These are phyloP conservation scores for Philereme vetulata DNA, from an alignment of 2,888 invertebrate genomes.

Conservation along the genomic window DNA sequence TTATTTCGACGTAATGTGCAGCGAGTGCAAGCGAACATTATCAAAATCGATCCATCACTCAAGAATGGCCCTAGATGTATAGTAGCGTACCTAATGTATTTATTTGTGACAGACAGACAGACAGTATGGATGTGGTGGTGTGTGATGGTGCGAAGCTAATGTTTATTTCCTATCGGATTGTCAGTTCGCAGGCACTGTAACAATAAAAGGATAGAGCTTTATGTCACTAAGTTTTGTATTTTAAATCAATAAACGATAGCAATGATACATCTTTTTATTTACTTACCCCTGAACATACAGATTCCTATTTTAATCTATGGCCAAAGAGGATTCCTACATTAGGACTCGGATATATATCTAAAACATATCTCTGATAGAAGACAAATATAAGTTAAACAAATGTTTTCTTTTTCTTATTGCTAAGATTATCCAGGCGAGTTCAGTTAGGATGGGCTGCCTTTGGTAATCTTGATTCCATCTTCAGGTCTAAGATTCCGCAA, in stretches of 20 bases:
- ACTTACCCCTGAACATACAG: not conserved
- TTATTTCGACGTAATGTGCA: constrained; percentile 10
- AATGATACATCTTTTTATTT: constrained; percentile 66
- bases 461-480: no score
- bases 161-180: constrained; percentile 84
- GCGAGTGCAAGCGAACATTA: constrained; percentile 8
- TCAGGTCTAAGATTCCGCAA: no score
- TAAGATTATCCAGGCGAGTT: no score
- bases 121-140: constrained; percentile 45
- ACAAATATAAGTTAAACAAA: no score
- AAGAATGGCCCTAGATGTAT: constrained; percentile 72
- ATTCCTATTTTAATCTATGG: no score
- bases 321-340: no score
- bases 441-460: no score
- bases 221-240: constrained; percentile 85
- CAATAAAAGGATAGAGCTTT: constrained; percentile 84
- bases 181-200: constrained; percentile 84
- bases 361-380: no score
- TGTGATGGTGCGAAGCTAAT: constrained; percentile 68
- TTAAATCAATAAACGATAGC: constrained; percentile 85
- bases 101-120: constrained; percentile 30
- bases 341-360: no score
- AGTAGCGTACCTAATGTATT: constrained; percentile 42
- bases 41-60: constrained; percentile 54
- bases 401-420: no score